phyloP scores from a whole-genome alignment of 2,113 vertebrate genomes.

The Dasyprocta punctata region DNA sequence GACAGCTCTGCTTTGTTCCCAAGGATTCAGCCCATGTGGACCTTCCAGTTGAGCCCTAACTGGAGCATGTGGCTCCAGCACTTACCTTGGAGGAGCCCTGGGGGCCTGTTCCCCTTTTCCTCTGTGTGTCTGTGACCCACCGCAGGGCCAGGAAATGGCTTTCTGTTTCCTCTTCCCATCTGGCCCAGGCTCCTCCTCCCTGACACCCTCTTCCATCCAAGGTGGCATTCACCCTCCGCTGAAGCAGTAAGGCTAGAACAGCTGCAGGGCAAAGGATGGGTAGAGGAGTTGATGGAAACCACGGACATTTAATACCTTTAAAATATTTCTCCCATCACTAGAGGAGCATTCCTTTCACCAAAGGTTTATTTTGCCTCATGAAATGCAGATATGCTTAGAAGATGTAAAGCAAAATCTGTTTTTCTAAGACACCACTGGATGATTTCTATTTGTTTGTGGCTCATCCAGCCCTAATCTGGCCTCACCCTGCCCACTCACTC shows the following conservation, averaged over 20 bases:
- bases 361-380: constrained; percentile 30
- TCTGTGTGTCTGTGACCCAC: fast-evolving
- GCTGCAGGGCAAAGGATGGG: not conserved
- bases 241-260: not conserved
- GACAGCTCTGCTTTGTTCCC: not conserved
- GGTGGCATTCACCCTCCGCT: not conserved
- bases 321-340: constrained; percentile 14
- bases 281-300: not conserved
- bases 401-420: not conserved
- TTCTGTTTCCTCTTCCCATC: not conserved
- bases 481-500: not conserved
- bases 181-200: not conserved
- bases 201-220: not conserved
- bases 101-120: fast-evolving
- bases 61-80: not conserved
- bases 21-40: not conserved
- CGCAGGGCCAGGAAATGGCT: not conserved
- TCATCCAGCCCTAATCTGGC: not conserved
- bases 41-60: too few species aligned
- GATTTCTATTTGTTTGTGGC: not conserved
- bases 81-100: not conserved
- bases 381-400: constrained; percentile 17
- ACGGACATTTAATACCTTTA: not conserved
- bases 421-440: not conserved
- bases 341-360: not conserved